Percentiles rank a stretch among this genome's conserved stretches.
phyloP scores from a whole-genome alignment of 2,888 invertebrate species.

The Spodoptera exigua region DNA sequence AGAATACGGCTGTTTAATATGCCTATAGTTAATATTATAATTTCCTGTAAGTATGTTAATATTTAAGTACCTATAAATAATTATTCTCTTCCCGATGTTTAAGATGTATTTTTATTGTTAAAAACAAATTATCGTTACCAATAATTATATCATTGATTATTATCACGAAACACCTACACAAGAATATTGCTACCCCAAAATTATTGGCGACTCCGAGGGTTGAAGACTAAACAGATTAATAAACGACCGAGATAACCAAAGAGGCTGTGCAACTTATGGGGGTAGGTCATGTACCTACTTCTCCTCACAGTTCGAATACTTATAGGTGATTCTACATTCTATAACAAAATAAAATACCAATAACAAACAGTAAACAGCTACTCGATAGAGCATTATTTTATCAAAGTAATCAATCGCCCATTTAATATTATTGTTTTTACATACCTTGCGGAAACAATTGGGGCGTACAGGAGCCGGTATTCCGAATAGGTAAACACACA shows the following conservation, averaged over 20 bases:
- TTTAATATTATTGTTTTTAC: conserved; percentile 72
- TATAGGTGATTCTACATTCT: conserved; percentile 1
- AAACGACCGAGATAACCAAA: conserved; percentile 36
- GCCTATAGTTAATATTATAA: no score
- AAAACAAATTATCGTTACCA: no score
- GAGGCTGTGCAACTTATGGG: conserved; percentile 42
- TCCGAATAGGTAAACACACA: conserved; percentile 74
- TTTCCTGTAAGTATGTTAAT: no score
- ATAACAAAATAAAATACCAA: conserved; percentile 34
- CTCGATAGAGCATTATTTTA: conserved; percentile 56
- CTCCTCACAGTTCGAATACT: conserved; percentile 9
- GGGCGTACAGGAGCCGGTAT: conserved; percentile 70
- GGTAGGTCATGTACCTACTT: conserved; percentile 55
- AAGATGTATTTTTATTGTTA: no score
- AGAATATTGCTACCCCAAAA: conserved; percentile 13
- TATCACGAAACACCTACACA: no score
- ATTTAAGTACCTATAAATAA: no score
- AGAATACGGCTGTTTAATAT: no score
- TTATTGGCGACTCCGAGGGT: conserved; percentile 25
- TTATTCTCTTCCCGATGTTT: no score
- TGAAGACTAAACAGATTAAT: conserved; percentile 35
- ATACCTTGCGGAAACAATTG: conserved; percentile 79
- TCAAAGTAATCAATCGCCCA: conserved; percentile 49
- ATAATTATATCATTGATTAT: no score
- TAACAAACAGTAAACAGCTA: conserved; percentile 45